A percentile compares a stretch with the other conserved stretches of the same genome.
phyloP scores from a whole-genome alignment of 1,140 invertebrate species.

The Drosophila elegans region DNA sequence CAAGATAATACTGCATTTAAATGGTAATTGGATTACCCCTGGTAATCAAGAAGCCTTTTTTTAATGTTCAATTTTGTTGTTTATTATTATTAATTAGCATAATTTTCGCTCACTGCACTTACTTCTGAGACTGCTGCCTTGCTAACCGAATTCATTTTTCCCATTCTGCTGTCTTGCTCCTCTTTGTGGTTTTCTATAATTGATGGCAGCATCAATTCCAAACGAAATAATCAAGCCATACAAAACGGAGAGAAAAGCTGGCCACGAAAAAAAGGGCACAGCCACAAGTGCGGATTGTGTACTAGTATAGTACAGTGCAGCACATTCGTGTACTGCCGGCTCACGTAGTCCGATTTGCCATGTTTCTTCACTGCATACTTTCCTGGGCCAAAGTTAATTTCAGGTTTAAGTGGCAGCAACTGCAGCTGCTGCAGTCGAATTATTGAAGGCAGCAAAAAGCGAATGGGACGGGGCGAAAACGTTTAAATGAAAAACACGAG shows the following conservation, averaged over 20 bases:
- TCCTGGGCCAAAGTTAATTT: constrained; percentile 73
- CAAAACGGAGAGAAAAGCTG: constrained; percentile 1
- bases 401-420: constrained; percentile 67
- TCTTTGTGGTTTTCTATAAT: constrained; percentile 61
- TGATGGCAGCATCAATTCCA: constrained; percentile 78
- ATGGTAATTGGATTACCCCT: too few relatives aligned
- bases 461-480: constrained; percentile 34
- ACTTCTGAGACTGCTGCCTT: constrained; percentile 10
- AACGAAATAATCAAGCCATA: constrained; percentile 78
- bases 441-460: constrained; percentile 61
- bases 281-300: constrained; percentile 13
- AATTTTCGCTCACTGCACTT: constrained; percentile 17
- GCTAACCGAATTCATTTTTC: constrained; percentile 60
- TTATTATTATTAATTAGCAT: too few relatives aligned
- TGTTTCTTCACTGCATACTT: constrained; percentile 61
- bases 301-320: constrained; percentile 15
- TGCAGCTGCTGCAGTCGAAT: constrained; percentile 59
- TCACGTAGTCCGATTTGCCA: constrained; percentile 40
- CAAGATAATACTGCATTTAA: too few relatives aligned
- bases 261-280: constrained; percentile 17
- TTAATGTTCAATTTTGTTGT: too few relatives aligned
- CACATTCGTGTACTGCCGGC: constrained; percentile 18
- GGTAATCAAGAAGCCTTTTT: too few relatives aligned
- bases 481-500: constrained; percentile 76
- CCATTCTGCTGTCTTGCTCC: constrained; percentile 20